phyloP scores from a whole-genome alignment of 2,113 vertebrate species.

The Herpailurus yagouaroundi region DNA sequence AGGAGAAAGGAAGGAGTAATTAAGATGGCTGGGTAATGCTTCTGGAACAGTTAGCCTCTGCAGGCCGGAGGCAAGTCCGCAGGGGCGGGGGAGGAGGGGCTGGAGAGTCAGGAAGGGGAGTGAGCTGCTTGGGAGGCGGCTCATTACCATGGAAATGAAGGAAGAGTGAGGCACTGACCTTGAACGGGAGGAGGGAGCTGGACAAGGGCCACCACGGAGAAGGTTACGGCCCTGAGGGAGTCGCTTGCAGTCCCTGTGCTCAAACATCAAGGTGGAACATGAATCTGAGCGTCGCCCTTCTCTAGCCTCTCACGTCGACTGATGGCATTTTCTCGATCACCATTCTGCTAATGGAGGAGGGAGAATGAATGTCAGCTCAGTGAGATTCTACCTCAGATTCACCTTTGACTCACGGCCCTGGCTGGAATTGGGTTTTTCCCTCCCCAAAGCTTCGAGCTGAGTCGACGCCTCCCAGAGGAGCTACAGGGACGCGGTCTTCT shows the following conservation, averaged over 20 bases:
- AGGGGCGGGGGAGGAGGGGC: not conserved
- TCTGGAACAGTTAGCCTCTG: not conserved
- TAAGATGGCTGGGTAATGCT: constrained; percentile 3
- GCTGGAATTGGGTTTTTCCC: not conserved
- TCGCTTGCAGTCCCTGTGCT: not conserved
- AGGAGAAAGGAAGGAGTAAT: constrained; percentile 53
- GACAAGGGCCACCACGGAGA: not conserved
- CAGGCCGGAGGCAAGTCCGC: not conserved
- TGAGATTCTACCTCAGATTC: not conserved
- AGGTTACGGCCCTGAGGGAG: not conserved
- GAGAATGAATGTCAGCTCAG: not conserved
- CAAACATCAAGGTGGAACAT: not conserved
- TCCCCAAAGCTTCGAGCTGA: not conserved
- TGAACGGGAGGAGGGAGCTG: not conserved
- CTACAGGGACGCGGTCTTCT: not conserved
- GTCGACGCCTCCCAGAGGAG: not conserved
- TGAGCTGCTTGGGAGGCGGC: not conserved
- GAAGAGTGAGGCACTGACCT: not conserved
- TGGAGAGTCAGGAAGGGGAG: not conserved
- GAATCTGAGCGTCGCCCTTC: not conserved
- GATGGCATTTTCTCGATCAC: not conserved
- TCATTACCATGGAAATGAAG: constrained; percentile 23
- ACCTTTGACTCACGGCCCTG: not conserved
- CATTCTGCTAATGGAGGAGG: not conserved
- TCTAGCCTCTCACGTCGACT: fast-evolving